Base-by-base conservation (phyloP, 2,888 invertebrate species). In the Unio pictorum region DNA sequence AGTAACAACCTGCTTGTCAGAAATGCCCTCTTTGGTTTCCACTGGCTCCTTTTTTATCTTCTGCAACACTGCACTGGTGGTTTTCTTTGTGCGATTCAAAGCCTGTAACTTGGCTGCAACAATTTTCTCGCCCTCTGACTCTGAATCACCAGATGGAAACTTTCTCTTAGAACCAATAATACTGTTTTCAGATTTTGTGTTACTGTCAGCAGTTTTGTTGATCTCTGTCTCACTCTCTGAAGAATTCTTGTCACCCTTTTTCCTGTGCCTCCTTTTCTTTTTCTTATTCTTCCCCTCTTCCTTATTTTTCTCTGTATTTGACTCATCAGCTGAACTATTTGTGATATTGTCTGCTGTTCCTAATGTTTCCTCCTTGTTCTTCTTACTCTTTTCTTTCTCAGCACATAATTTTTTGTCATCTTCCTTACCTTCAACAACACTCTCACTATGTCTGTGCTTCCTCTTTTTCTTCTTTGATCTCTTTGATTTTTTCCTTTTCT, bases 401-500 rank as follows among this genome's bases (percentile, higher is more conserved):
- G 30, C 66, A 61, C 69, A 65, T 55, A 71, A 68, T 57, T 73
- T 73, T 30, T 71, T 58, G 56, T 60, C 23, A n/a, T 66, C 71
- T 34, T 68, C 60, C 34, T 64, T 62, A 26, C 62, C 64, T 45
- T 45, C 75, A 67, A 62, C 67, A 45, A 73, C 75, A 64, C 63
- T 73, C 26, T 76, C 73, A 67, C 64, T 69, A 60, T 75, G 71
- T 60, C 73, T 71, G 4, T 71, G 67, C 61, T 73, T 76, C 70
- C 67, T 78, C 59, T 74, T 80, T 65, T 71, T 79, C 70, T 78
- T 81, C 71, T 75, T 81, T 3, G 79, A 77, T 68, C 78, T 79
- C 64, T 82, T 84, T 30, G 74, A 72, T 68, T 80, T 81, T 69
- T 78, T 81, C 28, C 74, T 70, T 67, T 79, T 83, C 64, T 80